Evolutionary conservation across 2,113 vertebrate genomes (phyloP), one percentile per base, ranked within the genome.

Genomic region (Numenius arquata): DNA sequence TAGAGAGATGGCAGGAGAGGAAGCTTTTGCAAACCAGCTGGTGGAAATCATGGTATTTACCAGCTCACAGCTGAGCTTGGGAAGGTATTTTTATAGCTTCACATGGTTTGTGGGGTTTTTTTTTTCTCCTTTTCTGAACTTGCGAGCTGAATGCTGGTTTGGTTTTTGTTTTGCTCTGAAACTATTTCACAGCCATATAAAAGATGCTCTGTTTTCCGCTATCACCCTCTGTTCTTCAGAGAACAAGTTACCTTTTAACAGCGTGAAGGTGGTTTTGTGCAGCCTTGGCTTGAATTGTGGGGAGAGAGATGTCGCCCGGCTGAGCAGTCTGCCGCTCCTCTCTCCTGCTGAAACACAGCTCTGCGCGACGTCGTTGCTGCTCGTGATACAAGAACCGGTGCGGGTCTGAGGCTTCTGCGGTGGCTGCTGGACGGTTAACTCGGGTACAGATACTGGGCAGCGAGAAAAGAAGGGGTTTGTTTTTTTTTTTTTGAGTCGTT

Each of bases 71-170:
- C 56, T 68, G 87, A 93, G 75, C 47, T 50, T 50, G 34, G 73
- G 80, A 87, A 96, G 90, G 74, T 94, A 89, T 95, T 97, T 96
- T 96, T 96, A 79, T 90, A 94, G 72, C 72, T 90, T 95, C 55
- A 48, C 38, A 27, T 10, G 22, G 41, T 41, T 88, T 50, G 53
- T 45, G 17, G 4, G 3, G 13, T 53, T 68, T 48, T 20, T 68
- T 50, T 22, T 61, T 62, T 36, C 73, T 61, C 13, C 11, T 83
- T 79, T 73, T 72, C 50, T 87, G 91, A 84, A 85, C 80, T 93
- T 76, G 65, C 16, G 41, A 29, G 38, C 40, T 82, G 73, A 87
- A 78, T 75, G 53, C 74, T 55, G 76, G 56, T 83, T 63, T 74
- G 36, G 27, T 30, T 90, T 96, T 93, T 90, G 59, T 88, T 95